phyloP scores from a whole-genome alignment of 2,888 invertebrate genomes.

The Seladonia tumulorum region DNA sequence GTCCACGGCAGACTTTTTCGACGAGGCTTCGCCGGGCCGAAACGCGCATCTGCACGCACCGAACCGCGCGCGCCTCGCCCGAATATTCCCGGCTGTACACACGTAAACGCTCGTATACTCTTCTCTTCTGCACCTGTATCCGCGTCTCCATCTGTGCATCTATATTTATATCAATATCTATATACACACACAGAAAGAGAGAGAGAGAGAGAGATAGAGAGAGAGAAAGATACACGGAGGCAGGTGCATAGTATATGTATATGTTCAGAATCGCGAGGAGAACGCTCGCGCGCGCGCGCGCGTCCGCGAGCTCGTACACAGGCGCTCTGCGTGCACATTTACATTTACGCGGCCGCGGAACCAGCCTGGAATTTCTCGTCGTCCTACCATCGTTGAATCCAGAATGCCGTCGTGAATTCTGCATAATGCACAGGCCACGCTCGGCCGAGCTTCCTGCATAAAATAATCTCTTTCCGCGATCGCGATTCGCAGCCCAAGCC shows the following conservation, averaged over 20 bases:
- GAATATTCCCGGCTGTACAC: slow-evolving; percentile 40
- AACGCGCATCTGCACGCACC: slow-evolving; percentile 64
- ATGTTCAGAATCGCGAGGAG: not conserved
- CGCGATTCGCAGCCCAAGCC: slow-evolving; percentile 74
- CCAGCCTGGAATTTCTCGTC: slow-evolving; percentile 59
- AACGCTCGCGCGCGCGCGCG: not conserved
- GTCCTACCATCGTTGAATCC: slow-evolving; percentile 68
- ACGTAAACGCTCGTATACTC: not conserved
- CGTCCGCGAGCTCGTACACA: not conserved
- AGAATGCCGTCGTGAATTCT: slow-evolving; percentile 74
- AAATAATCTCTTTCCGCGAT: slow-evolving; percentile 82
- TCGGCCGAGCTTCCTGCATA: slow-evolving; percentile 77
- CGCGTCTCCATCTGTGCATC: not conserved
- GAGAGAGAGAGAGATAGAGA: not conserved
- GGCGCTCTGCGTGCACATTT: slow-evolving; percentile 15
- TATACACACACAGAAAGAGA: not conserved
- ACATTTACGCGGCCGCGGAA: slow-evolving; percentile 42
- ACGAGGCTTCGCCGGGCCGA: slow-evolving; percentile 45
- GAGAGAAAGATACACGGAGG: too few relatives aligned
- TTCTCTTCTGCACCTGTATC: slow-evolving; percentile 8
- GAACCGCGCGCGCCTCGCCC: slow-evolving; percentile 55
- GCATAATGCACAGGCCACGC: slow-evolving; percentile 79
- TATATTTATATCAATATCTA: slow-evolving; percentile 22
- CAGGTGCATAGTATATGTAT: not conserved
- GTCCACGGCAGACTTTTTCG: slow-evolving; percentile 66